Evolutionary conservation across 2,797 vertebrate species (phyloP).

Genomic region (Peromyscus melanophrys): DNA sequence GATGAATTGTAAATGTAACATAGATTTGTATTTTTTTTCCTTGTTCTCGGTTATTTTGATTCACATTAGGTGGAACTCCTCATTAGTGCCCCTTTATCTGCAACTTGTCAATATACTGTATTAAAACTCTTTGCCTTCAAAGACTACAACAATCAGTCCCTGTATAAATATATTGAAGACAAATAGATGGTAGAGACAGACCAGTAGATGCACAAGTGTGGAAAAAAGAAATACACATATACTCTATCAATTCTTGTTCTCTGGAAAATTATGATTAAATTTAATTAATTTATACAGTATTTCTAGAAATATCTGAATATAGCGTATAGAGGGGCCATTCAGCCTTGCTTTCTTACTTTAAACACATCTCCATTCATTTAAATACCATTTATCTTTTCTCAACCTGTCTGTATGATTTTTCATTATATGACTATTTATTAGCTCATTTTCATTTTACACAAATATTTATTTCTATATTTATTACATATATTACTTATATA

Average conservation of each 20-base stretch:
- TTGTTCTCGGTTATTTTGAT: background rate
- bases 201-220: background rate
- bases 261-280: background rate
- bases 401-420: background rate
- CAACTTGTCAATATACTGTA: background rate
- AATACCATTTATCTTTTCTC: background rate
- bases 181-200: background rate
- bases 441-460: background rate
- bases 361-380: background rate
- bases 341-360: background rate
- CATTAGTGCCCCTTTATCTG: accelerated
- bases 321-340: background rate
- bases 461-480: background rate
- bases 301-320: background rate
- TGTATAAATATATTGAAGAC: background rate
- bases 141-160: background rate
- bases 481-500: too few relatives aligned
- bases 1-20: background rate
- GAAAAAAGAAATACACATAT: background rate
- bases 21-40: background rate
- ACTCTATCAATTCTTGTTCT: background rate
- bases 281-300: background rate
- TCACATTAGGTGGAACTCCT: background rate
- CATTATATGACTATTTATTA: background rate
- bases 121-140: background rate